These are phyloP conservation scores for Rhegmatorhina hoffmannsi DNA, from an alignment of 2,113 vertebrate species.

Conservation along the genomic window DNA sequence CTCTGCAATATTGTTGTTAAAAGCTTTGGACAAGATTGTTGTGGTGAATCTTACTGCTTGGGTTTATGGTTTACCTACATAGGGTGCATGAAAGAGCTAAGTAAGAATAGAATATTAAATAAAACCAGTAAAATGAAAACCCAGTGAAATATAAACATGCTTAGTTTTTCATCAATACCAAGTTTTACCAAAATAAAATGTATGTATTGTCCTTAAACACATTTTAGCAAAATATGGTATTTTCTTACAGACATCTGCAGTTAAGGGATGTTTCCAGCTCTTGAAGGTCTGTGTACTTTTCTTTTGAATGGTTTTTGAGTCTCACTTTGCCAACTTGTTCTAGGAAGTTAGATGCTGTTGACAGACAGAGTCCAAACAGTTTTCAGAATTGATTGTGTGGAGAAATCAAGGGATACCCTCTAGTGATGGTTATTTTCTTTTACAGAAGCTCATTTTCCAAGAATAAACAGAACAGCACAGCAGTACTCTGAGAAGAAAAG, in stretches of 20 bases:
- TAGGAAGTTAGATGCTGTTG: background rate
- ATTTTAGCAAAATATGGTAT: background rate
- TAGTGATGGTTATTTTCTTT: constrained; percentile 1
- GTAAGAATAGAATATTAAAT: background rate
- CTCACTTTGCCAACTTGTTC: background rate
- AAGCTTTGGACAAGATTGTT: background rate
- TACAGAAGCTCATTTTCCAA: background rate
- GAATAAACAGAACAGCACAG: background rate
- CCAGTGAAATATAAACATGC: background rate
- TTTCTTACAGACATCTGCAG: background rate
- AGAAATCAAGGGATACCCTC: background rate
- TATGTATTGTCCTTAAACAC: background rate
- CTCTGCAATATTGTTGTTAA: background rate
- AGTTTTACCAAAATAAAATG: background rate
- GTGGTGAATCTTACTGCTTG: background rate
- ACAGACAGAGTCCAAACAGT: background rate
- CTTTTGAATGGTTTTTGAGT: background rate
- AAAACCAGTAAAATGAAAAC: background rate
- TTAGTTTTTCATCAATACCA: background rate
- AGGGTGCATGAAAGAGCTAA: background rate
- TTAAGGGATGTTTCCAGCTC: background rate
- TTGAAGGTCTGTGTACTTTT: background rate
- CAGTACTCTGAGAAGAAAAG: background rate
- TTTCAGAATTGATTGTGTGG: background rate
- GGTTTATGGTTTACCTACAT: background rate